Conservation (phyloP, 1,140 invertebrate genomes). For the Heliconius hermathena region DNA sequence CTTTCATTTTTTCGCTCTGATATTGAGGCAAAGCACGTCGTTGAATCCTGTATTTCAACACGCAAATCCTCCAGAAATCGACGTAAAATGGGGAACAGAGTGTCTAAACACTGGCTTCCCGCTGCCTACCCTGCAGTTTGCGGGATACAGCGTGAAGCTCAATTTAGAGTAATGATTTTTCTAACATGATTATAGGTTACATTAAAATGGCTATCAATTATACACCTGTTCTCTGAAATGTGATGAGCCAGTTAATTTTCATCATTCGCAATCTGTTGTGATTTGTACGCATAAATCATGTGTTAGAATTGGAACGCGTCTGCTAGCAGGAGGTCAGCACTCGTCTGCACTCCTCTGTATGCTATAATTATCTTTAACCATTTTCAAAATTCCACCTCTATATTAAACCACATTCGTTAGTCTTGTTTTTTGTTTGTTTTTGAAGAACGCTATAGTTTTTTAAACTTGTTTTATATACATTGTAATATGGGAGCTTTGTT, state of each 20-base stretch:
- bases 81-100: too few species aligned
- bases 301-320: constrained; percentile 50
- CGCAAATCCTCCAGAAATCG: too few species aligned
- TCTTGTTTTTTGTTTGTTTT: neutral
- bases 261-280: constrained; percentile 44
- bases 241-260: constrained; percentile 45
- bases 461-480: neutral
- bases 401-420: neutral
- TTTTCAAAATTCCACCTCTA: constrained; percentile 16
- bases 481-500: too few species aligned
- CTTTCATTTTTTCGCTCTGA: too few species aligned
- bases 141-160: too few species aligned
- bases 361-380: constrained; percentile 30
- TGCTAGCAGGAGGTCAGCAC: constrained; percentile 52
- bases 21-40: too few species aligned
- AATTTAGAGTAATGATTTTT: neutral
- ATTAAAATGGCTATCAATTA: constrained; percentile 32
- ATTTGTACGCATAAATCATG: constrained; percentile 54
- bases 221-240: constrained; percentile 36
- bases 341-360: constrained; percentile 23
- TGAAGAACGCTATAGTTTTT: neutral
- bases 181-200: neutral
- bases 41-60: too few species aligned
- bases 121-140: too few species aligned
- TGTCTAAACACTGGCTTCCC: too few species aligned